Evolutionary conservation across 2,797 vertebrate species (phyloP), one percentile per base, ranked within the genome.

Genomic region (Cyprinodon diabolis): DNA sequence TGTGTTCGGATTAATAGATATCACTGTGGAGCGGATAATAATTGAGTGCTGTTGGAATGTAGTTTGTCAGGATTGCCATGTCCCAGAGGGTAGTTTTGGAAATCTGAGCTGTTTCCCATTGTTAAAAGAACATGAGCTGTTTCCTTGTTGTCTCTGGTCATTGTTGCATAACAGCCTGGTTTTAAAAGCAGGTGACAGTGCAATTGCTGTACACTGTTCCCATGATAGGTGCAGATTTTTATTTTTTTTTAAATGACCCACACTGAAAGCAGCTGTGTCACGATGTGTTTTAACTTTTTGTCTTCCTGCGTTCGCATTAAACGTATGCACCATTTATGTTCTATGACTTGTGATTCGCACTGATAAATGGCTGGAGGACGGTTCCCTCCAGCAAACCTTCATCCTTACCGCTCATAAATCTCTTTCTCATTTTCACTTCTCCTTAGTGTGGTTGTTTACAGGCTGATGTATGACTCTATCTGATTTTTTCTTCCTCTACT

Each of bases 1-100:
- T 2, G 63, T 86, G 88, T 84, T 81, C 80, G 66, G 40, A 62
- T 79, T 78, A 83, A 83, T 83, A 66, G 73, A 67, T 86, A 79
- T 84, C 76, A 30, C 56, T n/a, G 25, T 17, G 17, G 58, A 40
- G 71, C 14, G 23, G 60, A 79, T 66, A 68, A 71, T 72, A 69
- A 77, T 77, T 68, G 30, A 68, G 68, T 66, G 30, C 68, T 23
- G 15, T 47, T 68, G 82, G 83, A 91, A 89, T 91, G 86, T 71
- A 76, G 80, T 68, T 48, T 8, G 56, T 78, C 86, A 60, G 54
- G 86, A 87, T 30, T 69, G 63, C 55, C 14, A 0, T 81, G 78
- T 71, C 79, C 43, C 79, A 17, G 0, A 78, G 67, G 58, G 15
- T 11, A 13, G 21, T 23, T 74, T 80, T 68, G 58, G 77, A 79